Evolutionary conservation across 2,888 invertebrate species (phyloP), one percentile per base, ranked within the genome.

Genomic region (Antitype chi): DNA sequence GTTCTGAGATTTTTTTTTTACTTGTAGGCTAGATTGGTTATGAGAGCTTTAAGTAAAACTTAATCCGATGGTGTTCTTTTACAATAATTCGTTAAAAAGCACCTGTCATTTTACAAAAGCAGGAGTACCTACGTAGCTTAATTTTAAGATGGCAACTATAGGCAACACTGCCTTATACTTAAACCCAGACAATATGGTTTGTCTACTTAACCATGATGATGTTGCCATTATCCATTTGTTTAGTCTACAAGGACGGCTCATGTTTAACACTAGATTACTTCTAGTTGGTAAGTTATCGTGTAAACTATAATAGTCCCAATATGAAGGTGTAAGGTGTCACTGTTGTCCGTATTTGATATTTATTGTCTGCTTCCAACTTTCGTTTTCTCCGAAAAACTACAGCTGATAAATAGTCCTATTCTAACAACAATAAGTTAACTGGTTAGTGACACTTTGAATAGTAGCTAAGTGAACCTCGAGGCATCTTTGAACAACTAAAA

Each of bases 371-470:
- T n/a, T 17, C 28, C 28, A 57, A 74, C 55, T 70, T 72, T 75
- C 28, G n/a, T 62, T 70, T 72, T 70, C 66, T 49, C 47, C 11
- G 4, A 64, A 57, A 62, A 71, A 74, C 68, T 64, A 38, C 20
- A 71, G 52, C 7, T 43, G 11, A 32, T 79, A 62, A 70, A 64
- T 70, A 72, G 5, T 64, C 1, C 0, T 20, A 64, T 64, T 55
- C 20, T 59, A 60, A 59, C 49, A 70, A 84, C 38, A 72, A 70
- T 52, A 74, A 71, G 25, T 60, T 43, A 70, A 66, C 59, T 74
- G 32, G 49, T 63, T 68, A 68, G 25, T 53, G 55, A 64, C 57
- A 53, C 17, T 69, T 84, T 84, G 67, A 72, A 84, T 43, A 28
- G 66, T 38, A 70, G 60, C 80, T 67, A 80, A 84, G 28, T 73